Conservation (phyloP, 2,113 vertebrate genomes). For the Aegotheles bennettii region DNA sequence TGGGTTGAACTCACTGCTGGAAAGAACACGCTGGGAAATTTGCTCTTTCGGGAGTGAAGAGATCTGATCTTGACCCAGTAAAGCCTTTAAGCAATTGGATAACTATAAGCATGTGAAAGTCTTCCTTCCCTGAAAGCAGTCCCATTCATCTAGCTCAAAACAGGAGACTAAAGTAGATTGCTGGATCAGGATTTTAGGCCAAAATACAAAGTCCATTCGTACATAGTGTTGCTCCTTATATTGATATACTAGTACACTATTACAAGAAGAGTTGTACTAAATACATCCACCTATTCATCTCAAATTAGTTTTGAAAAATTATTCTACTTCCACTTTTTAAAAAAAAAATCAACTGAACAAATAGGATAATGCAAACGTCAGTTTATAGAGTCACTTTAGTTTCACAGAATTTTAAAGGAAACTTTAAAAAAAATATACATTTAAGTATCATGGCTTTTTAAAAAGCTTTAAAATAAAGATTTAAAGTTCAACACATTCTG, state of each 20-base stretch:
- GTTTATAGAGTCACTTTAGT: background rate
- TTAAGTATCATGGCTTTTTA: background rate
- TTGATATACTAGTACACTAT: background rate
- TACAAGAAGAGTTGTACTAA: background rate
- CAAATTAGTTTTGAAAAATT: background rate
- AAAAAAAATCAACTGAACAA: background rate
- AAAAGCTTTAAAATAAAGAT: background rate
- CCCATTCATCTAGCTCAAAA: background rate
- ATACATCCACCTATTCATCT: background rate
- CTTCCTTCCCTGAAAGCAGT: background rate
- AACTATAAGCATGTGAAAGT: background rate
- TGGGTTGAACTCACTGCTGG: background rate
- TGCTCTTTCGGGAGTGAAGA: background rate
- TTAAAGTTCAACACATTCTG: background rate
- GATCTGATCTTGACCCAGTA: background rate
- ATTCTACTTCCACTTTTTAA: background rate
- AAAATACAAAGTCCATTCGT: background rate
- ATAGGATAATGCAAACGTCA: background rate
- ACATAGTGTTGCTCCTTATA: background rate
- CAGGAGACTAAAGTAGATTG: background rate
- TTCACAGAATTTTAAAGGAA: background rate
- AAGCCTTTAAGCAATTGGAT: background rate
- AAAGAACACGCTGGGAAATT: background rate
- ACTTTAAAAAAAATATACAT: background rate
- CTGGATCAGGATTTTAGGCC: background rate